Percentiles rank a stretch among this genome's conserved stretches.
phyloP scores from a whole-genome alignment of 2,888 invertebrate species.

The Chrysodeixis includens region DNA sequence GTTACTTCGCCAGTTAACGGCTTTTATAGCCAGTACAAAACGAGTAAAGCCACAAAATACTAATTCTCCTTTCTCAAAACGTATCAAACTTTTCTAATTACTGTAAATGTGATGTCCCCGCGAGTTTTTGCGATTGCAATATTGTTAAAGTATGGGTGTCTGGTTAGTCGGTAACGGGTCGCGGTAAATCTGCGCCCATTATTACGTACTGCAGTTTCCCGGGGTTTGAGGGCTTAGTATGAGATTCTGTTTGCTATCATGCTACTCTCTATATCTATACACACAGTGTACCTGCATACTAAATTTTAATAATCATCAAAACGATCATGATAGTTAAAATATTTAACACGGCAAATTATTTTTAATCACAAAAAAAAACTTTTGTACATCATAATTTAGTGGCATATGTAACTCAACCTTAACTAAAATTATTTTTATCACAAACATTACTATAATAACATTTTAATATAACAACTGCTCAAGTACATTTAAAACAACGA shows the following conservation, averaged over 20 bases:
- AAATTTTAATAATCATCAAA: no score
- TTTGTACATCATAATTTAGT: no score
- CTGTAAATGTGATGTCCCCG: constrained; percentile 79
- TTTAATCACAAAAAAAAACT: no score
- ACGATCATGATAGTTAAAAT: no score
- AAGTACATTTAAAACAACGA: neutral
- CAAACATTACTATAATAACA: no score
- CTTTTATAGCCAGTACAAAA: constrained; percentile 77
- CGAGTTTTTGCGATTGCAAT: constrained; percentile 76
- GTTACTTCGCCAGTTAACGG: constrained; percentile 72
- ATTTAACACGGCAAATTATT: no score
- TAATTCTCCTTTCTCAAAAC: constrained; percentile 83
- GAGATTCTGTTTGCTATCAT: neutral
- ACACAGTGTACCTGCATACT: no score
- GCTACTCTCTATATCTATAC: no score
- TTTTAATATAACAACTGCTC: neutral
- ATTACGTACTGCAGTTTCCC: constrained; percentile 10
- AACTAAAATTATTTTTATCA: no score
- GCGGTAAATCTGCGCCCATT: constrained; percentile 26
- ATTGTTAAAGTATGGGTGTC: constrained; percentile 63
- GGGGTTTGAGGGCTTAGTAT: neutral
- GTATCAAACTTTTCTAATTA: constrained; percentile 87
- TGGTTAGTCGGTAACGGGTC: constrained; percentile 45
- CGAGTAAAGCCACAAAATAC: constrained; percentile 84
- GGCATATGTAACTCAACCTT: no score